These are phyloP conservation scores for Trinorchestia longiramus DNA, from an alignment of 1,140 invertebrate genomes.

Conservation along the genomic window DNA sequence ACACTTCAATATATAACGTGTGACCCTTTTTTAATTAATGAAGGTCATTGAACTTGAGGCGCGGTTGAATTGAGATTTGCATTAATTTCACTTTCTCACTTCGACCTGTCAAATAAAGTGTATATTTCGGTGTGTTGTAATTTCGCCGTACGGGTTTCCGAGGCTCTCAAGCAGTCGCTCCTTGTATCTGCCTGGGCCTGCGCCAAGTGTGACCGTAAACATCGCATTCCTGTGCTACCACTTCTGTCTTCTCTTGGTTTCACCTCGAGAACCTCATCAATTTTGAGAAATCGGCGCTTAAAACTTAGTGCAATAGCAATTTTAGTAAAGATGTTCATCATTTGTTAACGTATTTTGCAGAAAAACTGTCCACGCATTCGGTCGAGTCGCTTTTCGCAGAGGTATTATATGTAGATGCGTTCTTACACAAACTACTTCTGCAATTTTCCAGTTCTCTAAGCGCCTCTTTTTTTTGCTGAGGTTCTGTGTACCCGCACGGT, in stretches of 20 bases:
- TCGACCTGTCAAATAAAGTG: neutral
- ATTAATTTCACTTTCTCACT: neutral
- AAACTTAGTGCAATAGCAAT: too few species aligned
- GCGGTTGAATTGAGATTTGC: neutral
- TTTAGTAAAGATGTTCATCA: neutral
- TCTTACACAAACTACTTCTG: neutral
- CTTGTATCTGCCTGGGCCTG: neutral
- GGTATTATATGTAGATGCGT: neutral
- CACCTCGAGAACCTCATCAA: neutral
- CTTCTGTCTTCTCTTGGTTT: neutral
- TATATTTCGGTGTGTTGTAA: neutral
- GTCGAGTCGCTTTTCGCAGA: neutral
- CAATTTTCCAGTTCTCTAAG: neutral
- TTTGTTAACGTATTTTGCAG: neutral
- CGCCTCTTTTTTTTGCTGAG: neutral
- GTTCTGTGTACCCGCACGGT: neutral
- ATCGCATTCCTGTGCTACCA: neutral
- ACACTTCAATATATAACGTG: too few species aligned
- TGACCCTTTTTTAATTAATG: too few species aligned
- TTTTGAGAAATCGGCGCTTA: neutral
- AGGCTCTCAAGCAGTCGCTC: neutral
- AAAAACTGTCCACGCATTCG: neutral
- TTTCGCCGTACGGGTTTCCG: neutral
- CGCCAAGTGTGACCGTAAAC: neutral
- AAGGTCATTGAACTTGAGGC: neutral